phyloP scores from a whole-genome alignment of 2,113 vertebrate genomes.

The Channa maculata region DNA sequence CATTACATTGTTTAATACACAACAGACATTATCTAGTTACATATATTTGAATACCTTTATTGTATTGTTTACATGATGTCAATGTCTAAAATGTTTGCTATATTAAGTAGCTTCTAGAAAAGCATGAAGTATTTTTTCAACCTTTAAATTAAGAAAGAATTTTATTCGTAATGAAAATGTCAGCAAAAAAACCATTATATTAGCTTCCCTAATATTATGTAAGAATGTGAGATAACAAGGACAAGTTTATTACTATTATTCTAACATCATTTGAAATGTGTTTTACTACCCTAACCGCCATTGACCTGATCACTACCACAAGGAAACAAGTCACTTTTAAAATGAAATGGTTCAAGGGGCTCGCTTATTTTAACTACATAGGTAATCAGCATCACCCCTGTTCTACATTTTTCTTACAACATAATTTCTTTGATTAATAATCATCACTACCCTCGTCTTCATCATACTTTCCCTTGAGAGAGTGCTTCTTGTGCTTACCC shows the following conservation, averaged over 20 bases:
- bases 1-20: slow-evolving; percentile 39
- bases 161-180: too few relatives aligned
- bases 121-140: slow-evolving; percentile 7
- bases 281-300: neutral
- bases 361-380: neutral
- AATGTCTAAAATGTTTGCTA: slow-evolving; percentile 5
- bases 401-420: slow-evolving; percentile 3
- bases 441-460: slow-evolving; percentile 76
- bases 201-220: too few relatives aligned
- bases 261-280: neutral
- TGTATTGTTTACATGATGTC: slow-evolving; percentile 18
- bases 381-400: neutral
- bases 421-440: slow-evolving; percentile 46
- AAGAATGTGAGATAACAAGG: too few relatives aligned
- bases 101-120: neutral
- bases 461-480: slow-evolving; percentile 74
- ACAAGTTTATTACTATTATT: neutral
- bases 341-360: neutral
- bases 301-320: neutral
- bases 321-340: neutral
- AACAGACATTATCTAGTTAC: slow-evolving; percentile 26
- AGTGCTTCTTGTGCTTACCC: slow-evolving; percentile 74
- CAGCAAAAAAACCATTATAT: too few relatives aligned
- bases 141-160: neutral
- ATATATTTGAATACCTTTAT: slow-evolving; percentile 30